Evolutionary conservation across 2,113 vertebrate species (phyloP), one percentile per base, ranked within the genome.

Genomic region (Rhegmatorhina hoffmannsi): DNA sequence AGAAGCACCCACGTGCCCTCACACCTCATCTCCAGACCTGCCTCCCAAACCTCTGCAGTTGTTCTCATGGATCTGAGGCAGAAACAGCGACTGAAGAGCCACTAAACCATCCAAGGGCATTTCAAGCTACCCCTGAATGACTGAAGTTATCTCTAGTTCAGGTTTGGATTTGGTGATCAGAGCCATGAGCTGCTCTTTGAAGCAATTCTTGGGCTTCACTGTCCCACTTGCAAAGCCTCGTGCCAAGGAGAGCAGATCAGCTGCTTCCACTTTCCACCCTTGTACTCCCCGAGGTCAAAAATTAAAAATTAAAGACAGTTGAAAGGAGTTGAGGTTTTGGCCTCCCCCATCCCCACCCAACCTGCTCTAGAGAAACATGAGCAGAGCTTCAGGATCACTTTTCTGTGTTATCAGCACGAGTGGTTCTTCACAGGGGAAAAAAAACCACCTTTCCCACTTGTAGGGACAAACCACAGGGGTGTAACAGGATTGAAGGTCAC

Each of bases 381-480:
- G 58, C 33, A 9, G 23, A 0, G n/a, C 0, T 26, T 36, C 4
- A 40, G 31, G 1, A 2, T 9, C 6, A 4, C 23, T 68, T 56
- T 34, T 14, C 29, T 3, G 31, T n/a, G 40, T 8, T 40, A 73
- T 10, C 52, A 47, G 21, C 19, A 1, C 0, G 2, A 75, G 24
- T 5, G 1, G 4, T 24, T 77, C n/a, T 67, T 50, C 21, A 6
- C 43, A 1, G 31, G 68, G 5, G 1, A 15, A 58, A 40, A 40
- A 59, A 13, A 14, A 10, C 53, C 17, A 11, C 55, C 24, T 49
- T 44, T 68, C 34, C 28, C 67, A 31, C 78, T 62, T 3, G 49
- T 7, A 60, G 0, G 0, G 87, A 47, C 40, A 28, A 52, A 64
- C 31, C 80, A 38, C 1, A 2, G 59, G 2, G 2, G 46, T 0